phyloP scores from a whole-genome alignment of 1,140 invertebrate species.

The Muscidifurax raptorellus region DNA sequence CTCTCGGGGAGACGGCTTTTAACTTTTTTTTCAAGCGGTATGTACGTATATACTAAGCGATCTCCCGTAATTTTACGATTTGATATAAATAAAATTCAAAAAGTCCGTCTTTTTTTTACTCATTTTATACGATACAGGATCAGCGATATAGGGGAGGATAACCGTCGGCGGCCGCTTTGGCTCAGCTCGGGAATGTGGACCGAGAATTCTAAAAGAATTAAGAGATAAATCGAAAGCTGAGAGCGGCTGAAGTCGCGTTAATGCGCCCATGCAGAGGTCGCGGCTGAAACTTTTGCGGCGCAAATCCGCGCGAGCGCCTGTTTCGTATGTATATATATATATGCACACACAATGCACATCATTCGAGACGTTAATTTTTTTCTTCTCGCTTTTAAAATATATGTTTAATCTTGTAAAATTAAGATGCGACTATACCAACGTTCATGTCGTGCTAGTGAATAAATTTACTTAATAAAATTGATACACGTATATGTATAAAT shows the following conservation, averaged over 20 bases:
- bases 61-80: too few relatives aligned
- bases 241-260: neutral
- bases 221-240: constrained; percentile 36
- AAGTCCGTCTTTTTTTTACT: neutral
- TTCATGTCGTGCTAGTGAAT: too few relatives aligned
- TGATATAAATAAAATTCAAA: neutral
- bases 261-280: neutral
- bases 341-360: neutral
- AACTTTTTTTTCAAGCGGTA: neutral
- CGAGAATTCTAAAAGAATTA: constrained; percentile 15
- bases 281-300: neutral
- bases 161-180: neutral
- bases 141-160: neutral
- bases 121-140: neutral
- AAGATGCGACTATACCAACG: too few relatives aligned
- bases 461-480: too few relatives aligned
- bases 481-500: too few relatives aligned
- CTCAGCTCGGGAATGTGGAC: neutral
- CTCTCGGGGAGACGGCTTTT: constrained; percentile 1
- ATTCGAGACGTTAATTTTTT: neutral
- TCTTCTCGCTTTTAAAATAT: too few relatives aligned
- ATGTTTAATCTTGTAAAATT: too few relatives aligned
- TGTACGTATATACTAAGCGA: too few relatives aligned
- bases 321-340: too few relatives aligned
- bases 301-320: constrained; percentile 3